These are phyloP conservation scores for Prorops nasuta DNA, from an alignment of 1,140 invertebrate genomes.

Conservation along the genomic window DNA sequence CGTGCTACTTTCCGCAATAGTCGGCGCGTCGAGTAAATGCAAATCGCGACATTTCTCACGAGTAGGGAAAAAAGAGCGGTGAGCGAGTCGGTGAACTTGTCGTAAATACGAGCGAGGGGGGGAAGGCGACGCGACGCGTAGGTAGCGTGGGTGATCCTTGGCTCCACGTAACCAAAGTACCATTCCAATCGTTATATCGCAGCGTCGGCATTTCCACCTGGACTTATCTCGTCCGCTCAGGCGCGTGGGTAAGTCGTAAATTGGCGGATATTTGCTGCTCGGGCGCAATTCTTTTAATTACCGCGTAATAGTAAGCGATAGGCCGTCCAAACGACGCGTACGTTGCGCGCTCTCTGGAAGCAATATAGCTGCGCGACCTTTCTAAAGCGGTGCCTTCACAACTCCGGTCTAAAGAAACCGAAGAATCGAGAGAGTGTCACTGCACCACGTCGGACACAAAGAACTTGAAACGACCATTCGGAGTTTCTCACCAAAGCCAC, in stretches of 20 bases:
- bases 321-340: slow-evolving; percentile 8
- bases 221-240: slow-evolving; percentile 17
- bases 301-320: slow-evolving; percentile 8
- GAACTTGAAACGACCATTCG: no score
- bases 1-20: no score
- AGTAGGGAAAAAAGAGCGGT: no score
- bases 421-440: not conserved
- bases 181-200: slow-evolving; percentile 16
- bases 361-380: slow-evolving; percentile 17
- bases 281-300: slow-evolving; percentile 30
- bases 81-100: not conserved
- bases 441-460: no score
- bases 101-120: not conserved
- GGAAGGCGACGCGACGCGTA: not conserved
- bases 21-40: no score
- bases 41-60: no score
- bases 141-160: no score
- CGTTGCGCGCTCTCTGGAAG: slow-evolving; percentile 4
- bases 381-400: slow-evolving; percentile 8
- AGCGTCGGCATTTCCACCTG: slow-evolving; percentile 14
- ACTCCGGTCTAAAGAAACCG: slow-evolving; percentile 4
- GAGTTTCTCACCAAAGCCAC: no score
- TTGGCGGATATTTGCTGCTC: slow-evolving; percentile 19
- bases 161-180: no score
- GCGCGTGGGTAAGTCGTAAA: slow-evolving; percentile 17